These are phyloP conservation scores for Colossoma macropomum DNA, from an alignment of 2,113 vertebrate species.

Conservation along the genomic window DNA sequence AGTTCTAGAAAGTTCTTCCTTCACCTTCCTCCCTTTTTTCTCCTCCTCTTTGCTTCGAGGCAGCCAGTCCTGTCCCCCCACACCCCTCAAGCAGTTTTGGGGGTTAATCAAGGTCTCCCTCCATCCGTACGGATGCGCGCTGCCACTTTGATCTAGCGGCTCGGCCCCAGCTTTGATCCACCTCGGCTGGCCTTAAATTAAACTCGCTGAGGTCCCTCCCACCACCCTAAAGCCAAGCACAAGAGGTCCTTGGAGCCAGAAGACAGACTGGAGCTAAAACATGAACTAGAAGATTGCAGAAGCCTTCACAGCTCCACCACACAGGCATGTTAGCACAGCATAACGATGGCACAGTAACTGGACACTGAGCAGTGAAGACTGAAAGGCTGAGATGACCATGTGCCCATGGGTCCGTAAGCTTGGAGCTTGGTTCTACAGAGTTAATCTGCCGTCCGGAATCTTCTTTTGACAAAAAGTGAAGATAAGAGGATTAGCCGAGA, in stretches of 20 bases:
- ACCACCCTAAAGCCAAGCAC: slow-evolving; percentile 39
- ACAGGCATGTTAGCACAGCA: neutral
- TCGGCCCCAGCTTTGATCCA: slow-evolving; percentile 54
- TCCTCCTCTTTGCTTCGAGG: neutral
- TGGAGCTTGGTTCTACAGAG: neutral
- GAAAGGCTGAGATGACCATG: neutral
- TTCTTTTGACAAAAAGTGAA: neutral
- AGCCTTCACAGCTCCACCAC: neutral
- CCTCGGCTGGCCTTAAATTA: slow-evolving; percentile 54
- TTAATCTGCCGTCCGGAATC: neutral
- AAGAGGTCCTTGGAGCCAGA: slow-evolving; percentile 39
- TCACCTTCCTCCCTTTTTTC: neutral
- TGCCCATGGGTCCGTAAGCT: neutral
- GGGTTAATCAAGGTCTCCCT: slow-evolving; percentile 53
- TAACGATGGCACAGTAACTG: neutral
- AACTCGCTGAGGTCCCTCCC: slow-evolving; percentile 35
- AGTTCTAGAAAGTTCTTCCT: slow-evolving; percentile 7
- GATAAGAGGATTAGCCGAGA: neutral
- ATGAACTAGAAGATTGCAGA: neutral
- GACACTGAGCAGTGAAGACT: neutral
- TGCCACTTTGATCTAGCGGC: slow-evolving; percentile 52
- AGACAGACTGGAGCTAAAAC: slow-evolving; percentile 28
- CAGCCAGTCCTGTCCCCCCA: slow-evolving; percentile 14
- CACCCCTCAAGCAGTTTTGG: slow-evolving; percentile 23
- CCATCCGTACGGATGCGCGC: slow-evolving; percentile 34